These are phyloP conservation scores for Ophion ellenae DNA, from an alignment of 2,888 invertebrate species.

Conservation along the genomic window DNA sequence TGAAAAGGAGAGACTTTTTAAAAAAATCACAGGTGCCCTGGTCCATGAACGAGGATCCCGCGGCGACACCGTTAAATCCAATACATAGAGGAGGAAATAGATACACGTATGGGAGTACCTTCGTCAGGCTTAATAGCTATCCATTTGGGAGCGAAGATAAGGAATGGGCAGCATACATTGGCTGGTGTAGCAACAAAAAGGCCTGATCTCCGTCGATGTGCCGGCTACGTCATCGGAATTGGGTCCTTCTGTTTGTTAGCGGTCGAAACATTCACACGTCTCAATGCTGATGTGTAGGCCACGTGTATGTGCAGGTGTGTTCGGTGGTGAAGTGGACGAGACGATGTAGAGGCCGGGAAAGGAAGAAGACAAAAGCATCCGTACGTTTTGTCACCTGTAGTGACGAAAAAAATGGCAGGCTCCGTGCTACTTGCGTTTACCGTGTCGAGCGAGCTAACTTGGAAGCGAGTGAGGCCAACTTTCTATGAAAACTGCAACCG, in stretches of 20 bases:
- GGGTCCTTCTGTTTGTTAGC: background rate
- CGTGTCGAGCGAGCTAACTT: too few species aligned
- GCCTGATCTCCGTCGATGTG: background rate
- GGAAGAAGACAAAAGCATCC: too few species aligned
- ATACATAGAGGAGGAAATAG: background rate
- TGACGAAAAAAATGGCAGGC: too few species aligned
- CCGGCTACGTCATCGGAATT: background rate
- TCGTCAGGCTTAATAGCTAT: constrained; percentile 51
- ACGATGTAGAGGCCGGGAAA: too few species aligned
- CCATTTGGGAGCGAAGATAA: constrained; percentile 51
- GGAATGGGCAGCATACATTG: constrained; percentile 24
- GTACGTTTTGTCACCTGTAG: too few species aligned
- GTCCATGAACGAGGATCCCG: constrained; percentile 49
- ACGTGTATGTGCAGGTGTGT: too few species aligned
- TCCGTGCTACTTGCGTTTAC: too few species aligned
- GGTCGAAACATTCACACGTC: too few species aligned
- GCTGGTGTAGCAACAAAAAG: background rate
- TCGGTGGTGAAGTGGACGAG: too few species aligned
- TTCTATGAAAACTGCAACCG: too few species aligned
- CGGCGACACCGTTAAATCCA: constrained; percentile 64
- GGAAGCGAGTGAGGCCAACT: too few species aligned
- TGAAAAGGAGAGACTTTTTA: background rate
- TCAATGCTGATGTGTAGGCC: too few species aligned
- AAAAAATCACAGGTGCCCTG: constrained; percentile 34
- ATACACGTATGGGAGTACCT: background rate